Percentiles rank a stretch among this genome's conserved stretches.
Conservation (phyloP, 2,888 invertebrate species). For the Fissipunctia ypsillon region DNA sequence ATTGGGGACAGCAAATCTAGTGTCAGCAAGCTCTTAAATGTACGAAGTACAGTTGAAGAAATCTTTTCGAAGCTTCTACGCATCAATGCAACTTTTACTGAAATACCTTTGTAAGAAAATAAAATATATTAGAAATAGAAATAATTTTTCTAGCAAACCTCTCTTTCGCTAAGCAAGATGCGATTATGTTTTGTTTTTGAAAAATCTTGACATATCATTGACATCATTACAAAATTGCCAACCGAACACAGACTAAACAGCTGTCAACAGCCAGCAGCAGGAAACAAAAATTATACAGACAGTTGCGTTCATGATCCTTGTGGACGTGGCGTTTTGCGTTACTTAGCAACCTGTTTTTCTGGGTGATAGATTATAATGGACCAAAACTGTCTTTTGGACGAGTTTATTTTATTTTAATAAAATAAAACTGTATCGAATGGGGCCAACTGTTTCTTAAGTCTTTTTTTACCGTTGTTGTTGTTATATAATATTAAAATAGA, state of each 20-base stretch:
- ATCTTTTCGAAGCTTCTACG: conserved; percentile 62
- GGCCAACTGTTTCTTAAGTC: conserved; percentile 77
- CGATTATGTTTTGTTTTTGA: conserved; percentile 62
- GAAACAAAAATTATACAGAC: not conserved
- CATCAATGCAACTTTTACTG: conserved; percentile 66
- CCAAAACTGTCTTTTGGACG: conserved; percentile 85
- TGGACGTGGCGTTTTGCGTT: no score
- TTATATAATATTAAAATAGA: conserved; percentile 66
- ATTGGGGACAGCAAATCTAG: conserved; percentile 66
- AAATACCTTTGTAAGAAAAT: conserved; percentile 32
- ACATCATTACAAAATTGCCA: conserved; percentile 37
- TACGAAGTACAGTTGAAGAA: conserved; percentile 58
- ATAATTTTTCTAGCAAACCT: conserved; percentile 36
- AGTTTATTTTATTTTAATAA: conserved; percentile 80
- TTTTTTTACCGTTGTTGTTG: conserved; percentile 71
- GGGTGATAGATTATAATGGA: conserved; percentile 76
- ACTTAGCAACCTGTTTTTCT: conserved; percentile 75
- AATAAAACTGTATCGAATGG: conserved; percentile 74
- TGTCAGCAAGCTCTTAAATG: conserved; percentile 63
- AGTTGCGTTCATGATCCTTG: conserved; percentile 57
- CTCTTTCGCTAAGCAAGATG: conserved; percentile 16
- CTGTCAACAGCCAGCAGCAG: not conserved
- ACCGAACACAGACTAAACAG: conserved; percentile 18
- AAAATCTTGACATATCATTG: conserved; percentile 25
- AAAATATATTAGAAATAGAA: conserved; percentile 37